These are phyloP conservation scores for Mormyrus iriodes DNA, from an alignment of 2,113 vertebrate genomes.

Conservation along the genomic window DNA sequence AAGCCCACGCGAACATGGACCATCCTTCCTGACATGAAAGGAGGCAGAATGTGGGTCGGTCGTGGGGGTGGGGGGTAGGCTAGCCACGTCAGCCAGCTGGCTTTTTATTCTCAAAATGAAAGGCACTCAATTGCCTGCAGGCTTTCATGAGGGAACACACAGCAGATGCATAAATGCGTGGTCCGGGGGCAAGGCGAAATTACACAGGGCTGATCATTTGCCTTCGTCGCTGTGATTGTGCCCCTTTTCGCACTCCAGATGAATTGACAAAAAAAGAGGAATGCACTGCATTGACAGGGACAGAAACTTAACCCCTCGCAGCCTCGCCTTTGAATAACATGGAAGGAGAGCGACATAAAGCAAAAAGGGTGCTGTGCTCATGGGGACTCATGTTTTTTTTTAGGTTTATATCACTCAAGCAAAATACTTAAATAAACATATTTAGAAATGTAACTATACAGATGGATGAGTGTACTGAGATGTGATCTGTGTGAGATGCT, in stretches of 20 bases:
- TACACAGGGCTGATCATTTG: not conserved
- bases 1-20: not conserved
- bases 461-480: not conserved
- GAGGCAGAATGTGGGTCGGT: not conserved
- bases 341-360: not conserved
- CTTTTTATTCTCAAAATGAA: slow-evolving; percentile 23
- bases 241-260: not conserved
- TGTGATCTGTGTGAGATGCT: not conserved
- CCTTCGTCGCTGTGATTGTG: not conserved
- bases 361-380: not conserved
- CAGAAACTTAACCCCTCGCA: not conserved
- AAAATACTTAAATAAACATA: not conserved
- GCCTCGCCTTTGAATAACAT: not conserved
- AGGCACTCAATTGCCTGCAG: slow-evolving; percentile 18
- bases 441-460: not conserved
- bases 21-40: not conserved
- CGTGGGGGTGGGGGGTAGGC: not conserved
- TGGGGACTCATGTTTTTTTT: not conserved
- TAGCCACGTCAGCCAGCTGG: not conserved
- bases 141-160: not conserved
- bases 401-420: not conserved
- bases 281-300: not conserved
- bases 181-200: not conserved
- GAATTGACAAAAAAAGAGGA: not conserved
- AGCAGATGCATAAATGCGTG: not conserved